Conservation (phyloP, 2,888 invertebrate species). For the Apeira syringaria region DNA sequence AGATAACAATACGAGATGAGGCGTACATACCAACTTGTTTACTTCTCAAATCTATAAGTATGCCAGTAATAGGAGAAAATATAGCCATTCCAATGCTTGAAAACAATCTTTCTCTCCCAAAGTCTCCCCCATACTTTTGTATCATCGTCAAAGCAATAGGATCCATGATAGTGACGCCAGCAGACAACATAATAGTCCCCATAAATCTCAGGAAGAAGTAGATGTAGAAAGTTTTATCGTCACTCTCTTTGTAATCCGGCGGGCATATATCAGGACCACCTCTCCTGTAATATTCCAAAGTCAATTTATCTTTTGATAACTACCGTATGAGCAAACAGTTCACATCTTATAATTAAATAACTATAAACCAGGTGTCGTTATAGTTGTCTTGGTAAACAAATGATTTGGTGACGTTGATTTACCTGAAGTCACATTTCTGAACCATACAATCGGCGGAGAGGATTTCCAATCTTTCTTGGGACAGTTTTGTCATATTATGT, state of each 20-base stretch:
- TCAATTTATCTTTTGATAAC: slow-evolving; percentile 51
- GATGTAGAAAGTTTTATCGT: slow-evolving; percentile 91
- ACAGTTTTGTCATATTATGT: slow-evolving; percentile 85
- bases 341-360: slow-evolving; percentile 45
- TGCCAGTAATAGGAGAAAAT: slow-evolving; percentile 91
- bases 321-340: slow-evolving; percentile 44
- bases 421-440: slow-evolving; percentile 89
- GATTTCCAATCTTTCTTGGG: slow-evolving; percentile 82
- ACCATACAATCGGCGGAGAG: slow-evolving; percentile 89
- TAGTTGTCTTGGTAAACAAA: slow-evolving; percentile 19
- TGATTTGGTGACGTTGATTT: slow-evolving; percentile 27
- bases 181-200: slow-evolving; percentile 91
- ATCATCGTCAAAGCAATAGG: slow-evolving; percentile 94
- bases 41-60: slow-evolving; percentile 89
- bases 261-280: slow-evolving; percentile 91
- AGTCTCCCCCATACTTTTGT: slow-evolving; percentile 92
- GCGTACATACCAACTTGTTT: slow-evolving; percentile 78
- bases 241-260: slow-evolving; percentile 90
- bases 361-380: slow-evolving; percentile 37
- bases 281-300: slow-evolving; percentile 75
- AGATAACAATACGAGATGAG: slow-evolving; percentile 66
- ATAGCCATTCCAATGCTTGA: slow-evolving; percentile 93
- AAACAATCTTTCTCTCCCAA: slow-evolving; percentile 91
- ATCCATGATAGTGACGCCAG: slow-evolving; percentile 95
- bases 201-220: slow-evolving; percentile 92